Conservation (phyloP, 2,113 vertebrate genomes). For the Polypterus bichir region DNA sequence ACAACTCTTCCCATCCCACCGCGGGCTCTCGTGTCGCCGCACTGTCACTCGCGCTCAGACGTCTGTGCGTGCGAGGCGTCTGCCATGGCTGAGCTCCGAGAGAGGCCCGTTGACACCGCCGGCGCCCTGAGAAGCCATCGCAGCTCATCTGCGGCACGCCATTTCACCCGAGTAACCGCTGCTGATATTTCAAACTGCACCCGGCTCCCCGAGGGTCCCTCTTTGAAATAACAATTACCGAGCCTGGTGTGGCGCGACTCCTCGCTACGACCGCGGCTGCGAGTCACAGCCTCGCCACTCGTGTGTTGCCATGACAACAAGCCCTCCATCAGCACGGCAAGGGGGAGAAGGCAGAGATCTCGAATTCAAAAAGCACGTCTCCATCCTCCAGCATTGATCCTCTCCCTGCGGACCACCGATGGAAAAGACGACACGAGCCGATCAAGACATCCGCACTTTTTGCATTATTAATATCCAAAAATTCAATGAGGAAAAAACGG, state of each 20-base stretch:
- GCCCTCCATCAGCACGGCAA: conserved; percentile 28
- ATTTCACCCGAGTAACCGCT: no score
- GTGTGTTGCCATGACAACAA: conserved; percentile 61
- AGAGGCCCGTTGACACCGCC: conserved; percentile 18
- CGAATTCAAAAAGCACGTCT: conserved; percentile 6
- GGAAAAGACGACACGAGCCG: not conserved
- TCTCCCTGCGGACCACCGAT: not conserved
- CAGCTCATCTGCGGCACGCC: not conserved
- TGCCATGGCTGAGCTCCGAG: conserved; percentile 21
- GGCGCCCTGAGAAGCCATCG: conserved; percentile 20
- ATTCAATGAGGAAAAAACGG: no score
- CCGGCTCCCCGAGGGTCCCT: conserved; percentile 16
- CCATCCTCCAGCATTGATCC: not conserved
- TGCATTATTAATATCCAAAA: no score
- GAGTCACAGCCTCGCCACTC: conserved; percentile 33
- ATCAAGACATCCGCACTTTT: no score
- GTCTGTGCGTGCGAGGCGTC: conserved; percentile 23
- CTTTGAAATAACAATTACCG: conserved; percentile 19
- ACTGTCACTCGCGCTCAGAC: conserved; percentile 9
- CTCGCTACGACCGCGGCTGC: conserved; percentile 25
- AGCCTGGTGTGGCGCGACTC: conserved; percentile 7
- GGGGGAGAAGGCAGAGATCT: conserved; percentile 31
- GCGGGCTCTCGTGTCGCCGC: conserved; percentile 21
- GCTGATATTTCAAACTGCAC: conserved; percentile 8
- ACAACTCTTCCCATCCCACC: conserved; percentile 17